Percentiles rank a stretch among this genome's conserved stretches.
These are phyloP conservation scores for Monochamus saltuarius DNA, from an alignment of 1,140 invertebrate genomes.

Conservation along the genomic window DNA sequence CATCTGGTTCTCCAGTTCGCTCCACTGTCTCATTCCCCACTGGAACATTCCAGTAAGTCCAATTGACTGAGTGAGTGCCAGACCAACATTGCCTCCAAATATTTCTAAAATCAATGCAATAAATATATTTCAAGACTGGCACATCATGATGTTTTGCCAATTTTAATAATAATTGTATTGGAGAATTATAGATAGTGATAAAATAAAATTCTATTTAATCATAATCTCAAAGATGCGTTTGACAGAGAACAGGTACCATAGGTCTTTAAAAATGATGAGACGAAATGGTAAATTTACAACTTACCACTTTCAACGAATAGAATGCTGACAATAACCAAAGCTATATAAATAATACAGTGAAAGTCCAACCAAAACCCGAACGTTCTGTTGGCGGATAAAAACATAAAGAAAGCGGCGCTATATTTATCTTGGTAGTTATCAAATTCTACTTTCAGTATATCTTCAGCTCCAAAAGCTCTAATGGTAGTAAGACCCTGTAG, in stretches of 20 bases:
- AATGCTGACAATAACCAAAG: constrained; percentile 59
- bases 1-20: constrained; percentile 80
- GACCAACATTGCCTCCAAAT: constrained; percentile 67
- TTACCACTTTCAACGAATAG: constrained; percentile 52
- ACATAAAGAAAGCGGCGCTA: constrained; percentile 66
- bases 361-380: constrained; percentile 63
- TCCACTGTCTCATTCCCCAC: constrained; percentile 78
- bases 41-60: constrained; percentile 77
- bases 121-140: too few species aligned
- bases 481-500: constrained; percentile 80
- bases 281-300: not conserved
- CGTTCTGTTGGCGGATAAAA: constrained; percentile 62
- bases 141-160: too few species aligned
- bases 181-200: too few species aligned
- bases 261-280: too few species aligned
- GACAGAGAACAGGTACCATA: too few species aligned
- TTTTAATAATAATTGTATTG: too few species aligned
- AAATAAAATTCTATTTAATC: too few species aligned
- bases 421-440: constrained; percentile 61
- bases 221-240: too few species aligned
- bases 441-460: constrained; percentile 70
- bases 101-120: constrained; percentile 46
- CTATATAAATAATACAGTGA: constrained; percentile 69
- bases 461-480: constrained; percentile 67
- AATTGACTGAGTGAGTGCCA: constrained; percentile 77